Evolutionary conservation across 2,888 invertebrate species (phyloP), one percentile per base, ranked within the genome.

Genomic region (Nebria brevicollis): DNA sequence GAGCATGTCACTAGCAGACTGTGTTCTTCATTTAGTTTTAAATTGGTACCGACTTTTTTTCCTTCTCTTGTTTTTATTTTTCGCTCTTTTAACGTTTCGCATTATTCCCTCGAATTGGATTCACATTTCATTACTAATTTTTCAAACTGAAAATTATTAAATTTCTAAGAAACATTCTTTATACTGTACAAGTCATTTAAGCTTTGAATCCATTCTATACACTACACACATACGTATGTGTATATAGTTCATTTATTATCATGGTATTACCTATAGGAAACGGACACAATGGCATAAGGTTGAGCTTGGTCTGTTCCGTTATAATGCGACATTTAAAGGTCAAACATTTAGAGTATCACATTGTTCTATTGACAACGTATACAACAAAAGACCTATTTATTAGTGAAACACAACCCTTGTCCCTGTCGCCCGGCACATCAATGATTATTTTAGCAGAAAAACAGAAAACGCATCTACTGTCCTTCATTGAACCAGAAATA

Each of bases 321-420:
- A 42, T 80, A 80, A 80, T 80, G 80, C 80, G 80, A 80, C 80
- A 80, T 80, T 80, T 80, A 80, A 80, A 80, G 80, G 80, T 80
- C 80, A 75, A 70, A 80, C 75, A 80, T 80, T 80, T 80, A 80
- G 75, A 54, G 54, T 80, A 75, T 72, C 80, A 80, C 75, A 80
- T 80, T 80, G 80, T 80, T 80, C 80, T 80, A 80, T 80, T 80
- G 80, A 80, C 80, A 80, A 80, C 73, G 80, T 75, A 80, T 75
- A 70, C 25, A 75, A 80, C 80, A 80, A 80, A 80, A 80, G 80
- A 75, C 70, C 70, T 70, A 70, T 70, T 70, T 70, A 70, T 70
- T 70, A 70, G 34, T 70, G 70, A 15, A 70, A 26, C 34, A 11
- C 70, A 34, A 26, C 70, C 54, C 54, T 54, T 54, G 54, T 54